Base-by-base conservation (phyloP, 2,113 vertebrate species). In the Regulus satrapa region DNA sequence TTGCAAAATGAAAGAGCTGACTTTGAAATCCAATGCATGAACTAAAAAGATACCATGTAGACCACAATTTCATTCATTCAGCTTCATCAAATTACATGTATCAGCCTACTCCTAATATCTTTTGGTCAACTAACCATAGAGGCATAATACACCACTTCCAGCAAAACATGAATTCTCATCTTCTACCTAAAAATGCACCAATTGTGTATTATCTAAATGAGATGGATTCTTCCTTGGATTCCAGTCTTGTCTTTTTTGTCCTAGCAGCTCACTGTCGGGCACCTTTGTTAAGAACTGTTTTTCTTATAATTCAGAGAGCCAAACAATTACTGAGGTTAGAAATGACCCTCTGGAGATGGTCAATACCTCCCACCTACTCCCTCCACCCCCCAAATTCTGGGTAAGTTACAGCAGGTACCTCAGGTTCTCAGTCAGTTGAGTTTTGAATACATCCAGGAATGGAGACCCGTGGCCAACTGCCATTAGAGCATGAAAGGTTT, bases 351-450 rank as follows among this genome's bases (percentile, higher is more conserved):
- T 40, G 45, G 28, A 83, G 41, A 68, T 10, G 1, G 2, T 12
- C 20, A 10, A 12, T 40, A 41, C 54, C 51, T 23, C 40, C 18
- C 62, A 68, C 2, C 24, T 29, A 18, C 29, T 68, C 8, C n/a
- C 38, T n/a, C 31, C 24, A 52, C 1, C 8, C 32, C 36, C 14
- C 25, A 68, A 18, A 68, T 36, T 46, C 62, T 36, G 19, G 13
- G 19, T 31, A 13, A 34, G 12, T 18, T 58, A 45, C 23, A 55
- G 9, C 31, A 59, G 28, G 6, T n/a, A 80, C 4, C 41, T 40
- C 11, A 75, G 14, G 15, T 17, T 85, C 23, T 66, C 1, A 3
- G 26, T 5, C 12, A 61, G 1, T 0, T 23, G 31, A 10, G 5
- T 46, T 78, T 82, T 72, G 20, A 63, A 8, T 32, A 55, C 6